Evolutionary conservation across 2,797 vertebrate species (phyloP).

Genomic region (Smutsia gigantea): DNA sequence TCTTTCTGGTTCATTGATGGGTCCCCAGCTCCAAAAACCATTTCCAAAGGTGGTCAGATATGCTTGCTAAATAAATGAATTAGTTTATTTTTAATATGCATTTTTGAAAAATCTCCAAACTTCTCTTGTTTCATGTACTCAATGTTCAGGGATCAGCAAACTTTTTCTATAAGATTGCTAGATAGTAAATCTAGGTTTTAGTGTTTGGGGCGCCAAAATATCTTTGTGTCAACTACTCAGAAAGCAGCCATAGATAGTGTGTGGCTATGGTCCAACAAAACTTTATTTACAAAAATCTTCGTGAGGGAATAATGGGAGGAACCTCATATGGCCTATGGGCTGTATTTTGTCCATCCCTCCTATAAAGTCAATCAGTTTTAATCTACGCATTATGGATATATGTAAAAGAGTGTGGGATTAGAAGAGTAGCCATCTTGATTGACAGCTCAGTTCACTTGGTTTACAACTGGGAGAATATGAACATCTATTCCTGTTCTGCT

Average conservation of each 20-base stretch:
- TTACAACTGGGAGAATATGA: constrained; percentile 20
- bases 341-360: background rate
- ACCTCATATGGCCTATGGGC: background rate
- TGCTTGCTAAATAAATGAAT: background rate
- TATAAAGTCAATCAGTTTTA: background rate
- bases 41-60: background rate
- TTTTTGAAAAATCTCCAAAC: constrained; percentile 18
- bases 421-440: constrained; percentile 17
- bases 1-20: background rate
- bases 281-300: background rate
- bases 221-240: background rate
- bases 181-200: constrained; percentile 7
- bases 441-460: constrained; percentile 18
- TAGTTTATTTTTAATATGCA: background rate
- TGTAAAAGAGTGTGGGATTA: background rate
- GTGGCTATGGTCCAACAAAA: background rate
- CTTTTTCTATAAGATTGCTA: constrained; percentile 2
- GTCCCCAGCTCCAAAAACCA: background rate
- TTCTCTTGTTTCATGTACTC: constrained; percentile 24
- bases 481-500: background rate
- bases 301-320: background rate
- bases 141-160: background rate
- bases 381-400: background rate
- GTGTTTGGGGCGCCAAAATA: background rate
- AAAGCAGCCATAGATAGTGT: background rate